Base-by-base conservation (phyloP, 1,140 invertebrate genomes). In the Drosophila nannoptera region DNA sequence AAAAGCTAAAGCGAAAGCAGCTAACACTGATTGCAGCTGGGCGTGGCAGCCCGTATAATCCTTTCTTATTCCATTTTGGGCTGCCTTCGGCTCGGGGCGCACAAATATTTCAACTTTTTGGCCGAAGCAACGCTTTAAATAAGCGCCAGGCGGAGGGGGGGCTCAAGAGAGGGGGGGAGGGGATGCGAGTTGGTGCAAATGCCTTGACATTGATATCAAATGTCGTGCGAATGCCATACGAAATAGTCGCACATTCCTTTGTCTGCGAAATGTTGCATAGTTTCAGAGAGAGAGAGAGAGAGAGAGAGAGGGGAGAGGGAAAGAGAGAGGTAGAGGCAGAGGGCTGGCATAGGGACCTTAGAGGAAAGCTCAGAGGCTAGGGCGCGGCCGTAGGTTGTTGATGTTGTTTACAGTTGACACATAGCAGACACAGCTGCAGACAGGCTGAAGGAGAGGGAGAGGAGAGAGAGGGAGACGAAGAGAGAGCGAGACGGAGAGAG, bases 391-490 rank as follows among this genome's bases (percentile, higher is more conserved):
- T 32, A 69, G 60, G 45, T 65, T 65, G 52, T 73, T 74, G 66
- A 68, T 83, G 78, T 84, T 83, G 80, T 84, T 84, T 84, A 84
- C 80, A 84, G 80, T 86, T 84, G 80, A 86, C 80, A 80, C 74
- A 73, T 63, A 77, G 69, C 81, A 84, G 80, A 86, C 80, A 86
- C 81, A 84, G 80, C 81, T 80, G 81, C 73, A 84, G 80, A 86
- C 80, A 86, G 69, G 59, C 38, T 49, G 46, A 72, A 36, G 49
- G 63, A 56, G 8, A 38, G 53, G 56, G 7, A 42, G 8, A 8
- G 8, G 8, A 2, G n/a, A n/a, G 4, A 42, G n/a, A 42, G 5
- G 14, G 2, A 42, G 4, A 42, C 2, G 14, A 0, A 6, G 40
- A 42, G n/a, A 1, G 40, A 42, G 40, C 5, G 22, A 50, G 45